Evolutionary conservation across 2,888 invertebrate genomes (phyloP), one percentile per base, ranked within the genome.

Genomic region (Sussaba pulchella): DNA sequence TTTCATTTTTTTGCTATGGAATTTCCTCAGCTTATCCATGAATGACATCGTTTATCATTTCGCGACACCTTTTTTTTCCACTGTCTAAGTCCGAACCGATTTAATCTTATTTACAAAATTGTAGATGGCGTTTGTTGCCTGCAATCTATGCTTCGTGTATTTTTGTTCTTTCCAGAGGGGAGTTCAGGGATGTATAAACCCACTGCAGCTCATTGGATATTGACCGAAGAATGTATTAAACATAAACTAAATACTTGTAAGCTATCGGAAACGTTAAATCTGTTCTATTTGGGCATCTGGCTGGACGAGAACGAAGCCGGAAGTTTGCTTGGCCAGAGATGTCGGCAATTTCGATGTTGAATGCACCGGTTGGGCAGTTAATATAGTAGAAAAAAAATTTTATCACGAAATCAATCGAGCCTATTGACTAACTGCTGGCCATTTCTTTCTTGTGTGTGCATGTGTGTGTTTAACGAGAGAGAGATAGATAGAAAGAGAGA

Each of bases 381-480:
- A 81, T 66, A 81, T 70, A 63, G 54, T 64, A 77, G 43, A 81
- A 69, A 77, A 81, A 77, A 64, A 81, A 77, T 77, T 77, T 77
- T 81, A 77, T 81, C 73, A 57, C 70, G 64, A 59, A 81, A 77
- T 81, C 77, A 81, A 81, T 81, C 70, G 73, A 66, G 77, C 10
- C 57, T 41, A 70, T 64, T 59, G 50, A 69, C 54, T 64, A 73
- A 77, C 77, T 64, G 69, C 70, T 50, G 73, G 73, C 64, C 77
- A 66, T 77, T 77, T 67, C 52, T 47, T 50, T 57, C 63, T 45
- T 24, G n/a, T 19, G 6, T 9, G 24, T n/a, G n/a, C n/a, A n/a
- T n/a, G n/a, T n/a, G n/a, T n/a, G n/a, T n/a, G n/a, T n/a, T n/a
- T n/a, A n/a, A n/a, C 9, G 9, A 43, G 31, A 45, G 12, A 24